Percentiles rank a stretch among this genome's conserved stretches.
Evolutionary conservation across 2,113 vertebrate genomes (phyloP).

Genomic region (Bubo bubo): DNA sequence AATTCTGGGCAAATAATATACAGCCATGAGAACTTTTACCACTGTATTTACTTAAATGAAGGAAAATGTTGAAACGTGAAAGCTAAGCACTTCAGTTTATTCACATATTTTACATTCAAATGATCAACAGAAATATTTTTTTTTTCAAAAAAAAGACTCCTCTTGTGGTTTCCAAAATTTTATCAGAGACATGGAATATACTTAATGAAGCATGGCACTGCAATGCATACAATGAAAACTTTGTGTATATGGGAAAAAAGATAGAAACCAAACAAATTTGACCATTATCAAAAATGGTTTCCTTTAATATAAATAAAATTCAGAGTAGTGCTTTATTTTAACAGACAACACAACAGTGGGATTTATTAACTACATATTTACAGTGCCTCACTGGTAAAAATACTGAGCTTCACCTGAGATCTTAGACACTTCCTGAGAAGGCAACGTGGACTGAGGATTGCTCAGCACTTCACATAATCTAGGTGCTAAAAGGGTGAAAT

Average conservation of each 20-base stretch:
- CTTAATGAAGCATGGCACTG: slow-evolving; percentile 28
- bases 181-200: neutral
- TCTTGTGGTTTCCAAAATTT: slow-evolving; percentile 17
- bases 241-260: slow-evolving; percentile 11
- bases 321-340: slow-evolving; percentile 48
- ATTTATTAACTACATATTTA: slow-evolving; percentile 71
- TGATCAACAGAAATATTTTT: neutral
- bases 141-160: neutral
- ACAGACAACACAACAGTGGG: slow-evolving; percentile 29
- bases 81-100: slow-evolving; percentile 29
- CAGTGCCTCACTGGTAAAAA: slow-evolving; percentile 32
- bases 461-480: neutral
- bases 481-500: neutral
- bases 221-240: neutral
- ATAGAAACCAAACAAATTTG: neutral
- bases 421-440: slow-evolving; percentile 51
- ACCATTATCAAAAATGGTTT: neutral
- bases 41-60: slow-evolving; percentile 44
- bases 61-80: slow-evolving; percentile 36
- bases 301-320: slow-evolving; percentile 70
- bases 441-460: neutral
- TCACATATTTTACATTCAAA: slow-evolving; percentile 49
- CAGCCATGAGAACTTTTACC: slow-evolving; percentile 11
- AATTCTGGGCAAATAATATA: slow-evolving; percentile 33
- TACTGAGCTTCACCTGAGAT: neutral